Evolutionary conservation across 2,888 invertebrate genomes (phyloP).

Genomic region (Stenurella melanura): DNA sequence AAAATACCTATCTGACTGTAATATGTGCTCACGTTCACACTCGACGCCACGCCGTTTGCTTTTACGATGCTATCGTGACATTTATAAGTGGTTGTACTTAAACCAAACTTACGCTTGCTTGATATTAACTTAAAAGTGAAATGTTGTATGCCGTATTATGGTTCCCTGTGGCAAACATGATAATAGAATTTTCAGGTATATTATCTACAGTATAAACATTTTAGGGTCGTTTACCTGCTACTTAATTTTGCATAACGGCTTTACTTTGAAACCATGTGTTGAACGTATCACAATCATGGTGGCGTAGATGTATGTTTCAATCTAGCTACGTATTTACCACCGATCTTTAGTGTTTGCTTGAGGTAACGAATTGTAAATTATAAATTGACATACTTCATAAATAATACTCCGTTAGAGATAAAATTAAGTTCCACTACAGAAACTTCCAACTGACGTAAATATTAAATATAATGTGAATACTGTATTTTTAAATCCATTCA

Average conservation of each 20-base stretch:
- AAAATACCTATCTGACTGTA: constrained; percentile 12
- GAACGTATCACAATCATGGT: neutral
- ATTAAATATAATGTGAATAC: too few species aligned
- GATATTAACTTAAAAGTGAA: constrained; percentile 36
- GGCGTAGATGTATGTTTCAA: neutral
- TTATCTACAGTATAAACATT: constrained; percentile 11
- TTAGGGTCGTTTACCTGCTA: neutral
- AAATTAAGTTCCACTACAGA: too few species aligned
- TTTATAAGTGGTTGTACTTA: constrained; percentile 27
- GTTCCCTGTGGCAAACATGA: constrained; percentile 7
- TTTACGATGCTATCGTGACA: constrained; percentile 34
- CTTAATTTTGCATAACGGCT: constrained; percentile 14
- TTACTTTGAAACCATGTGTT: constrained; percentile 1
- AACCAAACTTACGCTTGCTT: constrained; percentile 23
- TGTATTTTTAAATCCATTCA: too few species aligned
- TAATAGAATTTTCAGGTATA: constrained; percentile 7
- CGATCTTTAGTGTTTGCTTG: too few species aligned
- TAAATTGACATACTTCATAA: too few species aligned
- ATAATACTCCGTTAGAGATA: too few species aligned
- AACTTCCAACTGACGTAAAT: too few species aligned
- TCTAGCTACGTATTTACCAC: neutral
- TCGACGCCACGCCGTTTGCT: constrained; percentile 15
- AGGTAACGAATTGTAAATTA: too few species aligned
- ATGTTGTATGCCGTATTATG: constrained; percentile 8
- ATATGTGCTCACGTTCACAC: constrained; percentile 18